Evolutionary conservation across 2,113 vertebrate species (phyloP).

Genomic region (Hippotragus niger): DNA sequence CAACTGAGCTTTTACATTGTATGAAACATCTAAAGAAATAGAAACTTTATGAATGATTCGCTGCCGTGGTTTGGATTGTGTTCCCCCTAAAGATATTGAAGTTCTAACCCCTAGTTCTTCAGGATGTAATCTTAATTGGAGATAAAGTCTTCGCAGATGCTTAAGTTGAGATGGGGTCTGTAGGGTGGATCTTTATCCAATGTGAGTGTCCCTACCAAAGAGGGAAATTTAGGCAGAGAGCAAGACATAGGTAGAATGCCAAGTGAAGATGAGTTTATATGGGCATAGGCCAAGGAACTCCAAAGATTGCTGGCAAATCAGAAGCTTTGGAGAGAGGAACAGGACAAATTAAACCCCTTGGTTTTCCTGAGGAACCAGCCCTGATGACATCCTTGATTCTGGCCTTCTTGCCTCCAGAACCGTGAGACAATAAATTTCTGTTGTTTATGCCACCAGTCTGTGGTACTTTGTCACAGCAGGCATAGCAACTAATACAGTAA

Average conservation of each 20-base stretch:
- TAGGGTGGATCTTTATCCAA: not conserved
- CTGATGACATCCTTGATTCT: not conserved
- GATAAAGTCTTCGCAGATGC: not conserved
- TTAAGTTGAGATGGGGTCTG: not conserved
- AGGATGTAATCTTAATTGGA: not conserved
- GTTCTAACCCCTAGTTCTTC: not conserved
- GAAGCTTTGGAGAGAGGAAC: not conserved
- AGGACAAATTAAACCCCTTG: not conserved
- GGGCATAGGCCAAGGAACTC: not conserved
- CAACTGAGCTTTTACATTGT: not conserved
- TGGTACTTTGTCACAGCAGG: not conserved
- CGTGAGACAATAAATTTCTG: not conserved
- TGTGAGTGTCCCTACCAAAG: not conserved
- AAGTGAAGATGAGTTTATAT: not conserved
- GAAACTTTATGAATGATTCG: not conserved
- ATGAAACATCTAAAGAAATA: not conserved
- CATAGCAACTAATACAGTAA: not conserved
- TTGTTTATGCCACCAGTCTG: not conserved
- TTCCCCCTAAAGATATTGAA: not conserved
- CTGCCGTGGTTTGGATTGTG: not conserved
- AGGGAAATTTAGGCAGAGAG: not conserved
- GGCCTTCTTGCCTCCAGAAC: not conserved
- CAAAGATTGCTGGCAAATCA: not conserved
- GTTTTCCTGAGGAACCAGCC: not conserved
- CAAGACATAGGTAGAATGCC: not conserved